A percentile compares a stretch with the other conserved stretches of the same genome.
Conservation (phyloP, 2,797 vertebrate genomes). For the Emydoidea blandingii region DNA sequence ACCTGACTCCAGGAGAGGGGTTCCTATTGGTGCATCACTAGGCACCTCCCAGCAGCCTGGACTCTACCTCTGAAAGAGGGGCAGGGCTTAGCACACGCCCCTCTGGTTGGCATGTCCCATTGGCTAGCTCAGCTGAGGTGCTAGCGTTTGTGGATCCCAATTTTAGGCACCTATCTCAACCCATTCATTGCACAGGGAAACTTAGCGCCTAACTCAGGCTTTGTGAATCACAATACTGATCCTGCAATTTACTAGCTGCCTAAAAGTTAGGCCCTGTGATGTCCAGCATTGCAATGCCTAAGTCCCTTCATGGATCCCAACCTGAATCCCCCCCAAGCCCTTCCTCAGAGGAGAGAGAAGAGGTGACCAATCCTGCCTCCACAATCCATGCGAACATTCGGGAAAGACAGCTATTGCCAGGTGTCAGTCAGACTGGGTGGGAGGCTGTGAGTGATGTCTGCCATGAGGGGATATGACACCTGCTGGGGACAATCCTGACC, state of each 20-base stretch:
- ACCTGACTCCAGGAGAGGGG: not conserved
- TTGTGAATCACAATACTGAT: not conserved
- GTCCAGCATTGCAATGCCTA: not conserved
- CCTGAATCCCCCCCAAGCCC: not conserved
- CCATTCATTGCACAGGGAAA: not conserved
- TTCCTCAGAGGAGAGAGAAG: not conserved
- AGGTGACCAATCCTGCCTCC: not conserved
- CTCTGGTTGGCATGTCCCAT: not conserved
- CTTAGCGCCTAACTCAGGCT: not conserved
- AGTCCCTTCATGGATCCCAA: not conserved
- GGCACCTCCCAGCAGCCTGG: not conserved
- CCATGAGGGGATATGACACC: not conserved
- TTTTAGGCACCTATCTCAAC: not conserved
- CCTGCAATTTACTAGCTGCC: not conserved
- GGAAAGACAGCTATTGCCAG: not conserved
- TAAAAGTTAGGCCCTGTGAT: not conserved
- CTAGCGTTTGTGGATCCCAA: not conserved
- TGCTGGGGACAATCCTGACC: not conserved
- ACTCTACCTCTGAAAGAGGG: not conserved
- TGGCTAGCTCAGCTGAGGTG: not conserved
- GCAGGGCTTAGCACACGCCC: not conserved
- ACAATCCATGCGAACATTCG: not conserved
- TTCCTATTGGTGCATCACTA: not conserved
- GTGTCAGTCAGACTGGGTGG: not conserved
- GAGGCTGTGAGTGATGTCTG: not conserved